These are phyloP conservation scores for Heliconius eleuchia DNA, from an alignment of 1,140 invertebrate species.

Conservation along the genomic window DNA sequence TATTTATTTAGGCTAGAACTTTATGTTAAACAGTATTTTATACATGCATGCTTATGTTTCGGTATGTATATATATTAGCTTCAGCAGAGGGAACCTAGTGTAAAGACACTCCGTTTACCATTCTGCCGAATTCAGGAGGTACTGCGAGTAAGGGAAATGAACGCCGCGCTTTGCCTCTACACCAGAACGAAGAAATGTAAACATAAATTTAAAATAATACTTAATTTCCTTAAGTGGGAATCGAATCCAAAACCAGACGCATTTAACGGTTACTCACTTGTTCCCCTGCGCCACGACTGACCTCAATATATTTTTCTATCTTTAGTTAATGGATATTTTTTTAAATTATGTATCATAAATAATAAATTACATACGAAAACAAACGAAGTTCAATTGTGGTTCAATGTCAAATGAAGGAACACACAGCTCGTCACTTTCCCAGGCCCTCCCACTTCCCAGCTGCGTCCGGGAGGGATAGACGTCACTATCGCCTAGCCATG, in stretches of 20 bases:
- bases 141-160: no score
- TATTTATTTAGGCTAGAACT: slow-evolving; percentile 9
- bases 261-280: no score
- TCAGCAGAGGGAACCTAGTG: no score
- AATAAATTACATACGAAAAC: neutral
- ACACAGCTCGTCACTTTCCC: slow-evolving; percentile 57
- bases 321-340: neutral
- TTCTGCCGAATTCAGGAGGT: no score
- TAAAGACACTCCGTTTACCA: no score
- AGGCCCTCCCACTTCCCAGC: slow-evolving; percentile 45
- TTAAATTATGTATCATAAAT: neutral
- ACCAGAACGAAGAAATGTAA: no score
- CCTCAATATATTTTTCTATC: neutral
- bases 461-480: slow-evolving; percentile 53
- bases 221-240: no score
- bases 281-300: no score
- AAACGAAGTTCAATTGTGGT: slow-evolving; percentile 41
- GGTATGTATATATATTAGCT: neutral
- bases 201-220: no score
- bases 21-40: slow-evolving; percentile 7
- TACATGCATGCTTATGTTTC: neutral
- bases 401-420: slow-evolving; percentile 39
- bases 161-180: no score
- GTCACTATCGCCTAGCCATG: slow-evolving; percentile 40
- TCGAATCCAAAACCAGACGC: no score